Evolutionary conservation across 2,797 vertebrate species (phyloP), one percentile per base, ranked within the genome.

Genomic region (Orientallactaga sibirica): DNA sequence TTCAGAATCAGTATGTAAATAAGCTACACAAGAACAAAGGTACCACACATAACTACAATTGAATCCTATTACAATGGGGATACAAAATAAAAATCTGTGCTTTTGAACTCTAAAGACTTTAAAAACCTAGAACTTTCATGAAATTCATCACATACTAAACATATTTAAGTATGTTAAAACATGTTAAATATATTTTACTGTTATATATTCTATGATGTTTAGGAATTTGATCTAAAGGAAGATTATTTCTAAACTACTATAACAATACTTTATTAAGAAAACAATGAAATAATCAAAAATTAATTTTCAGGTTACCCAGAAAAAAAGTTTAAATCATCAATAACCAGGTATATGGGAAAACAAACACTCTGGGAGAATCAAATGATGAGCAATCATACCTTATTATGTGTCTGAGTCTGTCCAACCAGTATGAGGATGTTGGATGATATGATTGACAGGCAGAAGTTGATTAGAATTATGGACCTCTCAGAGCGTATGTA

Each of bases 391-490:
- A 89, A 37, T 90, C 98, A 98, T 99, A 99, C 99, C 99, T 98
- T 99, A 98, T 99, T 99, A 96, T 99, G 99, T 22, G 99, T 99
- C 98, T 99, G 99, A 74, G 99, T 99, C 98, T 99, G 99, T 98
- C 99, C 99, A 96, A 99, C 99, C 79, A 99, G 98, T 97, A 99
- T 99, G 97, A 99, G 98, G 97, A 99, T 99, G 97, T 99, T 99
- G 77, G 99, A 99, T 97, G 99, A 99, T 98, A 99, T 99, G 98
- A 99, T 99, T 64, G 99, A 99, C 86, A 99, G 98, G 98, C 99
- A 99, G 98, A 99, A 99, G 98, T 99, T 99, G 97, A 99, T 99
- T 95, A 99, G 98, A 98, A 99, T 99, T 98, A 99, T 99, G 92
- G 99, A 99, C 95, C 99, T 98, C 97, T 99, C 99, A 92, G 99